Evolutionary conservation across 2,888 invertebrate genomes (phyloP).

Genomic region (Helleia helle): DNA sequence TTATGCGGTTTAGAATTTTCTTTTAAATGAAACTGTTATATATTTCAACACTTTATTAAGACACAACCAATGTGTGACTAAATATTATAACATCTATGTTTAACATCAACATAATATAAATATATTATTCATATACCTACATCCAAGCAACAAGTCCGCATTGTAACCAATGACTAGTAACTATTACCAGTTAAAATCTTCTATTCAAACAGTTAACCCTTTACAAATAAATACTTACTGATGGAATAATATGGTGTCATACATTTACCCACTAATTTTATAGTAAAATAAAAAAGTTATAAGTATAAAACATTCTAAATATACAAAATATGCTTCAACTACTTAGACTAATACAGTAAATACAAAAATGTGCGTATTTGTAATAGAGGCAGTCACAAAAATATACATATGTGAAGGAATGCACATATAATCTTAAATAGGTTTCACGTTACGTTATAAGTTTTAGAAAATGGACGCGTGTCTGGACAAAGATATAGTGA

Average conservation of each 20-base stretch:
- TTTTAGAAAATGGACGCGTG: too few relatives aligned
- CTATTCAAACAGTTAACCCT: background rate
- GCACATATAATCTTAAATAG: too few relatives aligned
- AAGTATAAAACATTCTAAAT: too few relatives aligned
- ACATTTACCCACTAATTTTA: background rate
- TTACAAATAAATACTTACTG: background rate
- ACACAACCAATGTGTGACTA: conserved; percentile 2
- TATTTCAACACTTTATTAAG: conserved; percentile 6
- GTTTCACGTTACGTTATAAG: too few relatives aligned
- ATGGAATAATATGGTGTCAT: background rate
- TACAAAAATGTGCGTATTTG: too few relatives aligned
- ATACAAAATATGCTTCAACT: too few relatives aligned
- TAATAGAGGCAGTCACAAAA: too few relatives aligned
- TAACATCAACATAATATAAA: background rate
- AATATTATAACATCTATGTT: background rate
- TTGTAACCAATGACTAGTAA: background rate
- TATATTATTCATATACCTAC: background rate
- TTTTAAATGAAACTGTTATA: too few relatives aligned
- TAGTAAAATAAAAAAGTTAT: background rate
- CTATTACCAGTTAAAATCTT: background rate
- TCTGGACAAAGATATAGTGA: too few relatives aligned
- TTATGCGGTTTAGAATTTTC: too few relatives aligned
- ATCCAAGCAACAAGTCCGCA: conserved; percentile 1
- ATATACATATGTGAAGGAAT: too few relatives aligned
- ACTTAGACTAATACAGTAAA: too few relatives aligned